Evolutionary conservation across 2,797 vertebrate species (phyloP), one percentile per base, ranked within the genome.

Genomic region (Sebastes melanostomus): DNA sequence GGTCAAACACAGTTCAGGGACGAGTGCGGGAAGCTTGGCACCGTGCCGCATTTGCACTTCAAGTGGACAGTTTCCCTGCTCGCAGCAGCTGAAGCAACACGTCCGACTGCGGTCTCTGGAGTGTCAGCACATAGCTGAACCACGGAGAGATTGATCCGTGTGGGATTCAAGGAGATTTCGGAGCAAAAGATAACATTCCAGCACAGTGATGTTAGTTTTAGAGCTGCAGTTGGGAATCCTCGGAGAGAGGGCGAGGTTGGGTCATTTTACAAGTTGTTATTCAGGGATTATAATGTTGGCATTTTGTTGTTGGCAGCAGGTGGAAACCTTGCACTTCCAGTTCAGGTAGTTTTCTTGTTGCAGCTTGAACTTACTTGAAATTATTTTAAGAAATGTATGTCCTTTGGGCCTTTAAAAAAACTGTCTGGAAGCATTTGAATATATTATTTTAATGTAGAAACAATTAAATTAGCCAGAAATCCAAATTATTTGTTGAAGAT

Each of bases 111-210:
- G 79, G 77, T 71, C 65, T 81, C 67, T 20, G 56, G 60, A 60
- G 50, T 32, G 46, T 67, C 66, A 3, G 25, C 27, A 7, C 70
- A 42, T 13, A 42, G 69, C n/a, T 60, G 27, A 72, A 60, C 54
- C 56, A 6, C 2, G 46, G 27, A 38, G 24, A 50, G 70, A 25
- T 1, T 24, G 25, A 60, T 70, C 54, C 30, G 13, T 38, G 34
- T 52, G 27, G 60, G 68, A 78, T 52, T 52, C 56, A 22, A 22
- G 24, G 79, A 83, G 24, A 29, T 59, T 25, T 71, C 65, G 36
- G 66, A 66, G 68, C 10, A 18, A 66, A 83, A 75, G 25, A 83
- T 55, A 75, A 87, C 89, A 92, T 94, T 94, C 88, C 93, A 72
- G 86, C 81, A 34, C 59, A 16, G 70, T 77, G 81, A 81, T 85